These are phyloP conservation scores for Bedellia somnulentella DNA, from an alignment of 2,888 invertebrate genomes.

Conservation along the genomic window DNA sequence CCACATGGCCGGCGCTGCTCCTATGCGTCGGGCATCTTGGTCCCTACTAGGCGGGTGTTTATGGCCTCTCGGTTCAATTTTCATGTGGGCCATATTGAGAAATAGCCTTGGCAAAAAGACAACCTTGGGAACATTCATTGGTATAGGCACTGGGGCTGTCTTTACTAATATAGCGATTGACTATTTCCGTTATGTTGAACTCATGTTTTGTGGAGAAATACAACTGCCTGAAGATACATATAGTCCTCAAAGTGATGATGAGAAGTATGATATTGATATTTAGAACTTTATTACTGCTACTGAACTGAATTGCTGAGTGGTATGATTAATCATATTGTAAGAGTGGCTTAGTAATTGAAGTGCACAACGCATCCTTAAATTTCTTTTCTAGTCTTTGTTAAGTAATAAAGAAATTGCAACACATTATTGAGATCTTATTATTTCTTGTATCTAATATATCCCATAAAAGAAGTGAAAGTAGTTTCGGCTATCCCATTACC, in stretches of 20 bases:
- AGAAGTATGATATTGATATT: constrained; percentile 54
- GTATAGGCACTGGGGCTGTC: constrained; percentile 69
- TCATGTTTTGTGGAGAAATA: constrained; percentile 57
- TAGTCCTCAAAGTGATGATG: constrained; percentile 54
- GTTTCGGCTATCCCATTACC: too few relatives aligned
- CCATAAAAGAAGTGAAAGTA: too few relatives aligned
- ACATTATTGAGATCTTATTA: too few relatives aligned
- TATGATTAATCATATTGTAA: too few relatives aligned
- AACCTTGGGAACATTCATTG: constrained; percentile 66
- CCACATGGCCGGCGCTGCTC: constrained; percentile 69
- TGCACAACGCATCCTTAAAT: too few relatives aligned
- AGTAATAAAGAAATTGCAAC: too few relatives aligned
- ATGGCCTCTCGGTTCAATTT: constrained; percentile 87
- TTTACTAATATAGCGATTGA: constrained; percentile 65
- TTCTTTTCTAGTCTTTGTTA: too few relatives aligned
- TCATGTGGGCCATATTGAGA: constrained; percentile 85
- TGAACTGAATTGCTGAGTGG: constrained; percentile 1
- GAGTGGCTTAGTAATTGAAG: too few relatives aligned
- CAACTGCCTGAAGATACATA: constrained; percentile 44
- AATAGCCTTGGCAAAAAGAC: constrained; percentile 75
- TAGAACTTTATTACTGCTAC: constrained; percentile 14
- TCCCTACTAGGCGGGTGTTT: constrained; percentile 77
- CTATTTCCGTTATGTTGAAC: constrained; percentile 67
- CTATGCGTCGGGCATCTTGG: constrained; percentile 65
- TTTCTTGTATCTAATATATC: too few relatives aligned